Evolutionary conservation across 2,113 vertebrate genomes (phyloP).

Genomic region (Nothocercus nigrocapillus): DNA sequence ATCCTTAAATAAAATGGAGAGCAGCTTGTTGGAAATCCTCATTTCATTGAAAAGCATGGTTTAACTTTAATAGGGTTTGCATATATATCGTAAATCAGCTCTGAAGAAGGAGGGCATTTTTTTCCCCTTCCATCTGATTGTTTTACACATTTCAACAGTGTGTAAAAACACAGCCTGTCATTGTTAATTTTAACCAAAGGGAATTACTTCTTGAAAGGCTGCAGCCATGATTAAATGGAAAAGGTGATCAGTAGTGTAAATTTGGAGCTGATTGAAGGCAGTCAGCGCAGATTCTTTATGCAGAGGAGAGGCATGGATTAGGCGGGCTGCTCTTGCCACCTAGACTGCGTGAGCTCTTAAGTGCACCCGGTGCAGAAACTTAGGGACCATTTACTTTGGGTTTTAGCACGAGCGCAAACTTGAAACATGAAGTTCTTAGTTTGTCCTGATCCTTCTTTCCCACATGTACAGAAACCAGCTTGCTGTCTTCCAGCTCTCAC

Average conservation of each 20-base stretch:
- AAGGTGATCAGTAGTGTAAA: slow-evolving; percentile 73
- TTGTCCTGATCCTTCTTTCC: background rate
- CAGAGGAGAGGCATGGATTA: slow-evolving; percentile 39
- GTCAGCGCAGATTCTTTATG: slow-evolving; percentile 56
- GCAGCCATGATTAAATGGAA: slow-evolving; percentile 50
- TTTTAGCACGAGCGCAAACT: background rate
- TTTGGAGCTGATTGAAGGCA: slow-evolving; percentile 68
- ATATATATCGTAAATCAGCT: slow-evolving; percentile 70
- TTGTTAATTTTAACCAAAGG: slow-evolving; percentile 67
- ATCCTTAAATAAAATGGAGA: slow-evolving; percentile 67
- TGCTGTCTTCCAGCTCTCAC: rapidly evolving
- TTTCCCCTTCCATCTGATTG: slow-evolving; percentile 50
- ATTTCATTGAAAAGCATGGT: slow-evolving; percentile 72
- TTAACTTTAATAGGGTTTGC: slow-evolving; percentile 74
- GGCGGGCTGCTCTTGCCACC: background rate
- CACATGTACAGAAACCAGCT: background rate
- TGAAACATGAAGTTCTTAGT: background rate
- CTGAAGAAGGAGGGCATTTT: slow-evolving; percentile 45
- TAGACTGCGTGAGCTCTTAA: background rate
- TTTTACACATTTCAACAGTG: slow-evolving; percentile 57
- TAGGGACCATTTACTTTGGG: background rate
- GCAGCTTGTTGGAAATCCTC: slow-evolving; percentile 59
- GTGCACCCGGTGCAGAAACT: background rate
- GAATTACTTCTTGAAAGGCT: slow-evolving; percentile 64
- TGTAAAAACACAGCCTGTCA: slow-evolving; percentile 62